A percentile compares a stretch with the other conserved stretches of the same genome.
These are phyloP conservation scores for Ommatoiulus sabulosus DNA, from an alignment of 2,888 invertebrate species.

Conservation along the genomic window DNA sequence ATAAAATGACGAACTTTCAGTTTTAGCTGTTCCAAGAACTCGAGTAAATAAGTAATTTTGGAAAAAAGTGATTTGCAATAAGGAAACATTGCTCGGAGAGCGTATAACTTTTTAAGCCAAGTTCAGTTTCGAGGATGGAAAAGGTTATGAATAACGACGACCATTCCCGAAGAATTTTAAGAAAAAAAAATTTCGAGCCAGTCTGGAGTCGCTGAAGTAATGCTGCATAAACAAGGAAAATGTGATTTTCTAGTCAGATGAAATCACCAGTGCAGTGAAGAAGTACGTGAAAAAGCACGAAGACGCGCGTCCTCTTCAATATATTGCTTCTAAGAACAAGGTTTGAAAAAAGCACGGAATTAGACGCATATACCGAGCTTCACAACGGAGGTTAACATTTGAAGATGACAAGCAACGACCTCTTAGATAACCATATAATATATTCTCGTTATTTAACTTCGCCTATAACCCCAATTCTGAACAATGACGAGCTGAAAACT, in stretches of 20 bases:
- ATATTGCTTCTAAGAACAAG: not conserved
- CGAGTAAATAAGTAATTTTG: not conserved
- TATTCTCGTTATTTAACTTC: too few relatives aligned
- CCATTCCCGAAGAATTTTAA: not conserved
- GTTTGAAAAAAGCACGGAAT: too few relatives aligned
- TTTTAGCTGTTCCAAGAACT: not conserved
- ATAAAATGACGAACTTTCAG: too few relatives aligned
- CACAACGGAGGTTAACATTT: too few relatives aligned
- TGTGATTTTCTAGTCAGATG: slow-evolving; percentile 50
- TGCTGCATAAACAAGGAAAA: slow-evolving; percentile 41
- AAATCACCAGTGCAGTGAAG: not conserved
- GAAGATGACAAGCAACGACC: too few relatives aligned
- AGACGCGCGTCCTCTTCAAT: not conserved
- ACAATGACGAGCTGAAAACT: too few relatives aligned
- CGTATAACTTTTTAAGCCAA: not conserved
- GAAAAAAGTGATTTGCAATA: not conserved
- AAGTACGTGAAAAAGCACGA: not conserved
- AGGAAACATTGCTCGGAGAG: not conserved
- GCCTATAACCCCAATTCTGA: too few relatives aligned
- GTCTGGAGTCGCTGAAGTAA: slow-evolving; percentile 5
- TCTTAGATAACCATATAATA: too few relatives aligned
- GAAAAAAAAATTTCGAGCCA: not conserved
- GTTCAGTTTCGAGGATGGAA: not conserved
- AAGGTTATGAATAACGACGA: not conserved
- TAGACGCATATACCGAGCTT: too few relatives aligned